These are phyloP conservation scores for Nyctereutes procyonoides DNA, from an alignment of 2,113 vertebrate genomes.

Conservation along the genomic window DNA sequence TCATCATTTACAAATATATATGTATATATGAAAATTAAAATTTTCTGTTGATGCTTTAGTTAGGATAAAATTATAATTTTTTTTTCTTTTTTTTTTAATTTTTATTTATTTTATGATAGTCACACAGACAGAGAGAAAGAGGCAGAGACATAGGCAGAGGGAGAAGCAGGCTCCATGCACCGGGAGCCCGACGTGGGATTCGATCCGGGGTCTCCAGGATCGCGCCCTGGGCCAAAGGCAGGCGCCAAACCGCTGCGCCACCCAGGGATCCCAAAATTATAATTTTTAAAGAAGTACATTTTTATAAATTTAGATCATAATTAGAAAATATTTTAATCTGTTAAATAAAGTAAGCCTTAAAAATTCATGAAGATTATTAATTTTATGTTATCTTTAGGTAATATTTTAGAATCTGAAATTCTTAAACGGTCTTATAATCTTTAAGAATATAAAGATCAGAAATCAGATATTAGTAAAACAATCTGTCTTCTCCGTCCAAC, in stretches of 20 bases:
- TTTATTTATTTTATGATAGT: no score
- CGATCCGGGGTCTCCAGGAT: no score
- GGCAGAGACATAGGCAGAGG: no score
- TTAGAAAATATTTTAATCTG: background rate
- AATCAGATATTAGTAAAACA: background rate
- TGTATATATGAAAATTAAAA: background rate
- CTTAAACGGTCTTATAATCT: background rate
- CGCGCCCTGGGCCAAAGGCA: no score
- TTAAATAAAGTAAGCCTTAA: constrained; percentile 38
- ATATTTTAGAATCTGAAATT: constrained; percentile 45
- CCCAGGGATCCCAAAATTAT: no score
- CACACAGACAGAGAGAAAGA: no score
- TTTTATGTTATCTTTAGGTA: background rate
- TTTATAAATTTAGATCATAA: background rate
- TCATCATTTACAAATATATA: background rate
- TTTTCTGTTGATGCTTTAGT: constrained; percentile 36
- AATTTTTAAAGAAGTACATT: constrained; percentile 33
- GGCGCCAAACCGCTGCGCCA: no score
- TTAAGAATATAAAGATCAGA: background rate
- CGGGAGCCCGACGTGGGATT: no score
- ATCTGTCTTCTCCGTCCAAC: background rate
- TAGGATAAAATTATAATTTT: background rate
- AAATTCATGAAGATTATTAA: constrained; percentile 34
- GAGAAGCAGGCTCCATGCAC: no score
- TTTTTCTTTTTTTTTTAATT: no score